Base-by-base conservation (phyloP, 2,113 vertebrate species). In the Tiliqua scincoides region DNA sequence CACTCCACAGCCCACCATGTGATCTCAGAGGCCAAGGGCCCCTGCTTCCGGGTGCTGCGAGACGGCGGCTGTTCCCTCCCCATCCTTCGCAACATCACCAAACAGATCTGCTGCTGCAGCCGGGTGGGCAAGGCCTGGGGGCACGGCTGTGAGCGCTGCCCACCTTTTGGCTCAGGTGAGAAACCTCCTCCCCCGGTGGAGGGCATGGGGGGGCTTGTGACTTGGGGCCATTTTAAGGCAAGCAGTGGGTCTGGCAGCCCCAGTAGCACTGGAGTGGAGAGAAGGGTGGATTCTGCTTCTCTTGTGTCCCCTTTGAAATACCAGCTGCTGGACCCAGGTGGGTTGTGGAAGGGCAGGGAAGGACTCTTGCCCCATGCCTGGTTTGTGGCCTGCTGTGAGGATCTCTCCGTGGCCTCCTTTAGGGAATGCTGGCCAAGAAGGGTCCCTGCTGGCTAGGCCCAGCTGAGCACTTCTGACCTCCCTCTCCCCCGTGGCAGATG, bases 101-200 rank as follows among this genome's bases (percentile, higher is more conserved):
- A 97, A 77, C 98, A 98, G 93, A 98, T 99, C 95, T 99, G 98
- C 94, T 99, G 98, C 96, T 99, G 98, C 92, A 99, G 98, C 91
- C 97, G 98, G 0, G 98, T 99, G 6, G 98, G 98, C 40, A 98
- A 98, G 82, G 98, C 97, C 89, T 99, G 98, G 98, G 98, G 98
- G 0, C 87, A 89, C 0, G 68, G 87, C 83, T 99, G 98, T 77
- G 96, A 97, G 85, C 93, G 96, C 6, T 99, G 98, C 63, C 98
- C 98, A 0, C 95, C 96, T 80, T 97, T 97, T 0, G 97, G 97
- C 61, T 98, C 98, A 89, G 96, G 97, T 98, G 89, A 94, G 90
- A 32, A 48, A 48, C 43, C 43, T 8, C 43, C 43, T 8, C 43
- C 43, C 43, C 43, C 1, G 15, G 65, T 0, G 43, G 65, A 20